Conservation (phyloP, 2,888 invertebrate species). For the Adelognathus sp. region DNA sequence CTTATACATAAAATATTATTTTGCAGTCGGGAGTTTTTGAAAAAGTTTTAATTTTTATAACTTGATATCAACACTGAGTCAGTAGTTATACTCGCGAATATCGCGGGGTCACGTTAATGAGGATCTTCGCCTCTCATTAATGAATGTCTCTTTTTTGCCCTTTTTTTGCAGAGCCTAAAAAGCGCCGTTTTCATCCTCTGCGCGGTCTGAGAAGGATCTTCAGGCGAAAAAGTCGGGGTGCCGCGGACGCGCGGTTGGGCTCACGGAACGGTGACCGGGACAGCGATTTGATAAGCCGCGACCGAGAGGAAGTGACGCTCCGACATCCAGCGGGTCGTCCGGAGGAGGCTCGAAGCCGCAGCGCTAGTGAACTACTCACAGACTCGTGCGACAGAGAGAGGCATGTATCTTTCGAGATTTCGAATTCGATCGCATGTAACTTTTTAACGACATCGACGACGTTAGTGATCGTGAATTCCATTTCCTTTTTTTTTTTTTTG, state of each 20-base stretch:
- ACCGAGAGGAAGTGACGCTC: constrained; percentile 81
- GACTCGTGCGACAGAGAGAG: constrained; percentile 79
- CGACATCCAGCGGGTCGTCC: constrained; percentile 81
- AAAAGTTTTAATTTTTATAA: background rate
- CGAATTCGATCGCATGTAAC: background rate
- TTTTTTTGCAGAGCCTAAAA: constrained; percentile 81
- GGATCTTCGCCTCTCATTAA: constrained; percentile 4
- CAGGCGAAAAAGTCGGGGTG: constrained; percentile 83
- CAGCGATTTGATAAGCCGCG: constrained; percentile 73
- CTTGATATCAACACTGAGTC: background rate
- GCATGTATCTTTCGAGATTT: constrained; percentile 57
- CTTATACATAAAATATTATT: background rate
- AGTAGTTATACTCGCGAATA: background rate
- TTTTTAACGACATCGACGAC: background rate
- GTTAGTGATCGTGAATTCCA: background rate
- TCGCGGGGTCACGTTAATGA: background rate
- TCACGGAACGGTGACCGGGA: constrained; percentile 74
- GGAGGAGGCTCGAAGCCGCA: constrained; percentile 83
- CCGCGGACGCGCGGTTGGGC: constrained; percentile 78
- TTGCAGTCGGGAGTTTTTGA: background rate
- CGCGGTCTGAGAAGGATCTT: constrained; percentile 88
- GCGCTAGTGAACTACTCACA: constrained; percentile 86
- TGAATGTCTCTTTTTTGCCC: background rate
- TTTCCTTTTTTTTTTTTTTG: too few species aligned
- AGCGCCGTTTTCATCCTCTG: constrained; percentile 85